Percentiles rank a stretch among this genome's conserved stretches.
Conservation (phyloP, 2,888 invertebrate genomes). For the Bimastos eiseni region DNA sequence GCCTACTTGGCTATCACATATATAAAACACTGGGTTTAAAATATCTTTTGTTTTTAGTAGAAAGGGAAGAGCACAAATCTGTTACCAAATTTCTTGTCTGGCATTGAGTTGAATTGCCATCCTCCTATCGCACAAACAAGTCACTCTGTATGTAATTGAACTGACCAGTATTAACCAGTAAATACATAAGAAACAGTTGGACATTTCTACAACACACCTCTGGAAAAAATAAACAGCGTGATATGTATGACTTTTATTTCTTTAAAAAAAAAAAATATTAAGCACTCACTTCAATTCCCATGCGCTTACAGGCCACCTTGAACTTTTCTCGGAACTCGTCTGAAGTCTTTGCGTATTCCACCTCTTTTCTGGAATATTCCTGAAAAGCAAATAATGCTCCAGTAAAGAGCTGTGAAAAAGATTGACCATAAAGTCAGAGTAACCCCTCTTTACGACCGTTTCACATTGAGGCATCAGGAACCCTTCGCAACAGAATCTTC, state of each 20-base stretch:
- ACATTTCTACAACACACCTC: neutral
- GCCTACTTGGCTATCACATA: no score
- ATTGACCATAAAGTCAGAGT: neutral
- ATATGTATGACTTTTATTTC: neutral
- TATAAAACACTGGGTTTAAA: no score
- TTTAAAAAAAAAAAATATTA: neutral
- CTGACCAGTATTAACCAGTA: neutral
- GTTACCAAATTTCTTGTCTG: no score
- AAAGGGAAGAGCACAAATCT: no score
- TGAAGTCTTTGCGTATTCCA: constrained; percentile 81
- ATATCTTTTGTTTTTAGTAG: no score
- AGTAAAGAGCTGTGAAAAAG: neutral
- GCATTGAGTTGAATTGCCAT: no score
- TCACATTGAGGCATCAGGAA: neutral
- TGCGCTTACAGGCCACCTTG: constrained; percentile 75
- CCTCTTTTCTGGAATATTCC: constrained; percentile 81
- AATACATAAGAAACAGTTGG: neutral
- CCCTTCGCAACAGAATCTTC: no score
- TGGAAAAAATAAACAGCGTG: neutral
- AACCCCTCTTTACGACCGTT: neutral
- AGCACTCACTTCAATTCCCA: constrained; percentile 68
- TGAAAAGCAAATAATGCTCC: constrained; percentile 59
- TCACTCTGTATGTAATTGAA: no score
- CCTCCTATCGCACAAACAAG: no score
- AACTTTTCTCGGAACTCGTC: constrained; percentile 78